Base-by-base conservation (phyloP, 2,797 vertebrate species). In the Sorex maritimensis region DNA sequence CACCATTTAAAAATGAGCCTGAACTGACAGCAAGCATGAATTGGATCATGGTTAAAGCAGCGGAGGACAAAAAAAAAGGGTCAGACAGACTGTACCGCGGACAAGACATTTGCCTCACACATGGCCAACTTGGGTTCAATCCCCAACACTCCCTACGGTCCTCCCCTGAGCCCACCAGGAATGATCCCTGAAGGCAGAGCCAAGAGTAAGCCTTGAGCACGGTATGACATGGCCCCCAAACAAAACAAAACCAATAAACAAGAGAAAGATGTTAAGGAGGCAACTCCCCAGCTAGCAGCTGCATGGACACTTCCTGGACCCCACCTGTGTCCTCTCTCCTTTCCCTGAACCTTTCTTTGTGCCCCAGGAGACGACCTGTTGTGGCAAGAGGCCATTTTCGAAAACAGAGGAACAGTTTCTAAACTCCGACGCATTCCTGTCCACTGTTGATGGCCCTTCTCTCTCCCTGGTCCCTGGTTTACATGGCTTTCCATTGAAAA, bases 401-500 rank as follows among this genome's bases (percentile, higher is more conserved):
- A 81, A 79, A 81, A 46, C 30, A 92, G 49, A 82, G 38, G 8
- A 68, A 23, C 28, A 26, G 15, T 72, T 94, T 52, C 79, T 90
- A n/a, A 88, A 68, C 52, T 26, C 61, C 38, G 15, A 4, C 19
- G 19, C 52, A 14, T 15, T 82, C 61, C 26, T 49, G 69, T n/a
- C 78, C 77, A 69, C 81, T 89, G 46, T 41, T 38, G 71, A 49
- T 61, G 61, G 52, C 21, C 46, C 78, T 69, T 92, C 34, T 95
- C 94, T 94, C 67, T 58, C 84, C 72, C 88, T 30, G 19, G 94
- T 95, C 94, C 94, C 87, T 21, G 15, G 46, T 95, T 94, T 94
- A 67, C 58, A 81, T 77, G 88, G 28, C 23, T 95, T 95, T 95
- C 94, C 87, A 41, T 68, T 93, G 77, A 91, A 71, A 90, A 94